Evolutionary conservation across 1,140 invertebrate species (phyloP).

Genomic region (Penaeus chinensis): DNA sequence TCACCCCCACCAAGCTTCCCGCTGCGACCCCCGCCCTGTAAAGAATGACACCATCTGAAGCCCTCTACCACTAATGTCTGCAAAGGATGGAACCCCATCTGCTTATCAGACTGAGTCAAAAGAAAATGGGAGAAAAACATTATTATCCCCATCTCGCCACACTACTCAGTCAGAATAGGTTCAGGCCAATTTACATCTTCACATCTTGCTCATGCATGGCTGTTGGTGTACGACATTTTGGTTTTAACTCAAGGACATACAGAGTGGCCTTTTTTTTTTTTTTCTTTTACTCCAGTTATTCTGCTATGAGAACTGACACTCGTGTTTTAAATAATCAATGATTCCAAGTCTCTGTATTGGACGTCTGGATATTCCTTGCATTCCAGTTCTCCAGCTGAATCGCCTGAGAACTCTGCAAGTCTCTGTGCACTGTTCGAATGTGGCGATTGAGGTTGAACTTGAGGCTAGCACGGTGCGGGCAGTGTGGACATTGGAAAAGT

Average conservation of each 20-base stretch:
- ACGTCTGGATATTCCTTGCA: neutral
- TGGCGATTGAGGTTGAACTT: constrained; percentile 63
- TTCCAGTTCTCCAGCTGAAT: neutral
- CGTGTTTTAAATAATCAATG: too few relatives aligned
- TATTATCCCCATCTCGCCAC: too few relatives aligned
- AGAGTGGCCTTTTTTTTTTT: too few relatives aligned
- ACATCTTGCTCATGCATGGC: too few relatives aligned
- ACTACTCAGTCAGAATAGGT: too few relatives aligned
- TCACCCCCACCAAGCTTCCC: constrained; percentile 58
- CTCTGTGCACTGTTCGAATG: constrained; percentile 60
- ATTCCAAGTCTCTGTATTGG: too few relatives aligned
- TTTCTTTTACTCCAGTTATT: too few relatives aligned
- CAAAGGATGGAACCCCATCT: neutral
- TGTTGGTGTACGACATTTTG: too few relatives aligned
- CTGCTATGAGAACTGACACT: too few relatives aligned
- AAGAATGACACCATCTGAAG: constrained; percentile 53
- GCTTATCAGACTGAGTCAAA: neutral
- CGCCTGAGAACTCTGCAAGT: constrained; percentile 27
- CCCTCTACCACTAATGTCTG: constrained; percentile 1
- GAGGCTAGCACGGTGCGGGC: constrained; percentile 66
- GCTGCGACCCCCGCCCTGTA: constrained; percentile 55
- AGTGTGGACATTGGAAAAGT: constrained; percentile 71
- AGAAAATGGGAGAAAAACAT: too few relatives aligned
- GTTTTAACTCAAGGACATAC: too few relatives aligned
- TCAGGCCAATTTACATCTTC: too few relatives aligned